phyloP scores from a whole-genome alignment of 2,888 invertebrate genomes.

The Nineta flava region DNA sequence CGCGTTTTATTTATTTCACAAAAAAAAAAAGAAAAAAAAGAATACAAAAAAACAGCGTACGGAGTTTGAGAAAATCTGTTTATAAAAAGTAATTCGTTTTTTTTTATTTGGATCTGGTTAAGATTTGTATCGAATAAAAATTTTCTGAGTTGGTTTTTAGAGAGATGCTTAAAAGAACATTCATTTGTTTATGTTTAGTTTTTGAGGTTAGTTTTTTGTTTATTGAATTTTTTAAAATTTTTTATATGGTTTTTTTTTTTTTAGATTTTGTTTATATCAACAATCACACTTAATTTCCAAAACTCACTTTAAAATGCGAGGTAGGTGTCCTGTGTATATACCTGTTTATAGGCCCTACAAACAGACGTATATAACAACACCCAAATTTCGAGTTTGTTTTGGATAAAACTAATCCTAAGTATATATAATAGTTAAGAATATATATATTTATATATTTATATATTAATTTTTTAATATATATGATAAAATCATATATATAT shows the following conservation, averaged over 20 bases:
- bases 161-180: too few relatives aligned
- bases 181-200: too few relatives aligned
- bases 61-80: too few relatives aligned
- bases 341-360: conserved; percentile 24
- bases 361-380: conserved; percentile 8
- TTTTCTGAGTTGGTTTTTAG: too few relatives aligned
- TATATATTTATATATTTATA: conserved; percentile 20
- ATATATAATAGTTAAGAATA: conserved; percentile 20
- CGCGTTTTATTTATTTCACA: conserved; percentile 6
- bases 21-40: too few relatives aligned
- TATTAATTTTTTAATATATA: conserved; percentile 27
- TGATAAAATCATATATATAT: conserved; percentile 14
- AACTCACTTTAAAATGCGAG: conserved; percentile 58
- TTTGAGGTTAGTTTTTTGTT: background rate
- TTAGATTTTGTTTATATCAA: conserved; percentile 26
- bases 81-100: too few relatives aligned
- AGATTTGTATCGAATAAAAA: too few relatives aligned
- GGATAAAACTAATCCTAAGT: conserved; percentile 30
- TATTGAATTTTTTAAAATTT: background rate
- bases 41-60: too few relatives aligned
- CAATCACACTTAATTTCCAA: conserved; percentile 60
- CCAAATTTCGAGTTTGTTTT: conserved; percentile 34
- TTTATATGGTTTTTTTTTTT: background rate
- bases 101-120: too few relatives aligned
- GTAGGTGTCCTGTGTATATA: conserved; percentile 32